Conservation (phyloP, 2,888 invertebrate genomes). For the Amblyjoppa proteus region DNA sequence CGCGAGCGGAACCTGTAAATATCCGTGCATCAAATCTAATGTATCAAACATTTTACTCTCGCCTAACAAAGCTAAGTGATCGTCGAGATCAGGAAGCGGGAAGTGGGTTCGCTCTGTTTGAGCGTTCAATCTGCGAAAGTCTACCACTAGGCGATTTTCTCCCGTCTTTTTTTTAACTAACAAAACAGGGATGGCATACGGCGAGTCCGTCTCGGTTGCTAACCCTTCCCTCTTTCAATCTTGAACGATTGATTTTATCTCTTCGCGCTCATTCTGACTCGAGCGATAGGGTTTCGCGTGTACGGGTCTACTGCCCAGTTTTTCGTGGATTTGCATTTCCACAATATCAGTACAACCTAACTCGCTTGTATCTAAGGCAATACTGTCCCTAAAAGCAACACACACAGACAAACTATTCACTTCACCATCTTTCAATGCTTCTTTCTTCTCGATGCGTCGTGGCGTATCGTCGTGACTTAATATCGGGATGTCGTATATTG, state of each 20-base stretch:
- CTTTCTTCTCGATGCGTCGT: too few species aligned
- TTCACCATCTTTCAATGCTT: too few species aligned
- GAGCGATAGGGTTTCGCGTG: conserved; percentile 51
- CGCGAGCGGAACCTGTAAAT: conserved; percentile 78
- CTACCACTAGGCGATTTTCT: conserved; percentile 43
- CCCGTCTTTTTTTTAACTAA: conserved; percentile 52
- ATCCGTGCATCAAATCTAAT: conserved; percentile 77
- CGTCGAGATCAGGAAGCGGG: conserved; percentile 57
- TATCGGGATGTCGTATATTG: too few species aligned
- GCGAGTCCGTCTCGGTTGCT: conserved; percentile 50
- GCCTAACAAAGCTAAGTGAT: conserved; percentile 27
- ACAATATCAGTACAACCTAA: conserved; percentile 44
- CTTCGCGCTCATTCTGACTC: conserved; percentile 51
- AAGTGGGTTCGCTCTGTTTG: conserved; percentile 63
- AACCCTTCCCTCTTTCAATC: conserved; percentile 63
- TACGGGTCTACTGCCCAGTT: conserved; percentile 38
- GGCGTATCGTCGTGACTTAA: too few species aligned
- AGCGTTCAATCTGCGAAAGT: conserved; percentile 56
- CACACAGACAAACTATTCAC: too few species aligned
- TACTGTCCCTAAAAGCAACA: conserved; percentile 19
- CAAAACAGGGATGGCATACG: conserved; percentile 56
- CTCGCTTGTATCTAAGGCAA: conserved; percentile 17
- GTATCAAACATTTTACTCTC: conserved; percentile 36
- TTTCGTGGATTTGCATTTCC: conserved; percentile 38
- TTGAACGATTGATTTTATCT: conserved; percentile 47